A percentile compares a stretch with the other conserved stretches of the same genome.
phyloP scores from a whole-genome alignment of 1,140 invertebrate genomes.

The Zaprionus kolodkinae region DNA sequence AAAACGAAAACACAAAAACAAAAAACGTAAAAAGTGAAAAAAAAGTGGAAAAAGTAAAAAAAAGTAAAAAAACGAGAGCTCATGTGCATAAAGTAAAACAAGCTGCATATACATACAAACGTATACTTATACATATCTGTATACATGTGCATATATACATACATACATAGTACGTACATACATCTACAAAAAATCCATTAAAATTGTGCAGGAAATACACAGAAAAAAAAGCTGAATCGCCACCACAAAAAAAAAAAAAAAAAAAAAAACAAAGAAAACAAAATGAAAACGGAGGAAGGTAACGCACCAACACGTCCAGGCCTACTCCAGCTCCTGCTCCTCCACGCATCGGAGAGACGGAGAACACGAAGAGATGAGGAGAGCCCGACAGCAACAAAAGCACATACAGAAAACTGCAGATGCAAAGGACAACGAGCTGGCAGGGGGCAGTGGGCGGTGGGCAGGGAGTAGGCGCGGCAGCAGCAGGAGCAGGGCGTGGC shows the following conservation, averaged over 20 bases:
- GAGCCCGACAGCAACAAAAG: constrained; percentile 16
- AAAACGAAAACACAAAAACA: constrained; percentile 22
- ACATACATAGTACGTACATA: constrained; percentile 14
- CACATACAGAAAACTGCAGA: constrained; percentile 33
- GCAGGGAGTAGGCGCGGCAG: neutral
- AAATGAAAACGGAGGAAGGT: constrained; percentile 28
- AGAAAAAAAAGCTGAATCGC: constrained; percentile 45
- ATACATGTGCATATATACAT: constrained; percentile 6
- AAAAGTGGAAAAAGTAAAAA: constrained; percentile 21
- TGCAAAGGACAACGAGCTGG: constrained; percentile 19
- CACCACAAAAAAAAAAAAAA: constrained; percentile 32
- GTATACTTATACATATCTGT: constrained; percentile 21
- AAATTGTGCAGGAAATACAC: constrained; percentile 79
- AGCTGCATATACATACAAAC: constrained; percentile 26
- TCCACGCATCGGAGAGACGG: too few relatives aligned
- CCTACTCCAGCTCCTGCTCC: constrained; percentile 3
- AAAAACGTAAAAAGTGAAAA: constrained; percentile 14
- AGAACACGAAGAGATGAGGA: neutral
- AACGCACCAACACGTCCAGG: constrained; percentile 46
- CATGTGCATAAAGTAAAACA: constrained; percentile 66
- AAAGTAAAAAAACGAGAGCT: constrained; percentile 37
- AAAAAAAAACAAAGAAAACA: constrained; percentile 26
- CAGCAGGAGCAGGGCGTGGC: constrained; percentile 54
- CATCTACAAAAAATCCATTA: constrained; percentile 73
- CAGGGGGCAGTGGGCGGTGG: neutral